These are phyloP conservation scores for Chloropsis hardwickii DNA, from an alignment of 2,113 vertebrate species.

Conservation along the genomic window DNA sequence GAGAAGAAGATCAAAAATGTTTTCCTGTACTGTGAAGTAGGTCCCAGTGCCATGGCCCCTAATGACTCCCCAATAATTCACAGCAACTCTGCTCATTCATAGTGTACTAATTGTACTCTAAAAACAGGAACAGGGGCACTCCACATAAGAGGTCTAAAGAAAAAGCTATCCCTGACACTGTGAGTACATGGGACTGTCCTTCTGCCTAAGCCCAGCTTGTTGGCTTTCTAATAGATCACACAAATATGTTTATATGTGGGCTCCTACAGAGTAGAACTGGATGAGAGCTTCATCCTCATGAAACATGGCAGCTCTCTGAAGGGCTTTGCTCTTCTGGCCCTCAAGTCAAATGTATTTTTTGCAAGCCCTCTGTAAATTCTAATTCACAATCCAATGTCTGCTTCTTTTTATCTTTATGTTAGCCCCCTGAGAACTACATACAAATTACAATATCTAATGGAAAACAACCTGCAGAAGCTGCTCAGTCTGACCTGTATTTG, in stretches of 20 bases:
- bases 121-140: background rate
- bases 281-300: background rate
- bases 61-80: background rate
- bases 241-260: accelerated
- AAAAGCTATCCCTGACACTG: background rate
- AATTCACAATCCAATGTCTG: background rate
- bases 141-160: background rate
- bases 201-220: background rate
- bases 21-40: background rate
- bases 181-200: accelerated
- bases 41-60: background rate
- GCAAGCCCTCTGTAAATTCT: background rate
- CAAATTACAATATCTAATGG: accelerated
- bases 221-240: background rate
- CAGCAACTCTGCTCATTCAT: background rate
- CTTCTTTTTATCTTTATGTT: background rate
- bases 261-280: background rate
- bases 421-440: background rate
- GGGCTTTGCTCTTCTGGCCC: background rate
- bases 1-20: background rate
- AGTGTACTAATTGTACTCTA: background rate
- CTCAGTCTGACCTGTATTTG: background rate
- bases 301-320: background rate
- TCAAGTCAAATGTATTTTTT: background rate
- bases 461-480: background rate